A percentile compares a stretch with the other conserved stretches of the same genome.
phyloP scores from a whole-genome alignment of 1,140 invertebrate species.

The Meteorus sp. region DNA sequence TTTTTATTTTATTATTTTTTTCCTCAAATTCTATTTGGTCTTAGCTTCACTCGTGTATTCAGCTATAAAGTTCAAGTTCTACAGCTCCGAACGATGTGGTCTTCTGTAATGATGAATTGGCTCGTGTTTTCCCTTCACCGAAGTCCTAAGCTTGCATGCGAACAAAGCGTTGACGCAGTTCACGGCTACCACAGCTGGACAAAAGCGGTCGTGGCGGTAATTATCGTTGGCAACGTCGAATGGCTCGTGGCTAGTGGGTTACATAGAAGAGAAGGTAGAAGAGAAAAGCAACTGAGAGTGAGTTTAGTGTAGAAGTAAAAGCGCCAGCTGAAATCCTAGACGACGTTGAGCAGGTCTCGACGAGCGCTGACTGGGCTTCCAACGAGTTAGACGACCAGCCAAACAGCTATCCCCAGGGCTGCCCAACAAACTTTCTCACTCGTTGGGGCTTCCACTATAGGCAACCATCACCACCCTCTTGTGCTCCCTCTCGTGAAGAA shows the following conservation, averaged over 20 bases:
- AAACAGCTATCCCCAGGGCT: constrained; percentile 4
- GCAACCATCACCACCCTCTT: not conserved
- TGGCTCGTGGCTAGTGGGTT: not conserved
- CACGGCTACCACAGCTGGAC: constrained; percentile 1
- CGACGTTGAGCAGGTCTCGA: not conserved
- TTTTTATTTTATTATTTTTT: not conserved
- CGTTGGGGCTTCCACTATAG: constrained; percentile 6
- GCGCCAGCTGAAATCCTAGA: constrained; percentile 5
- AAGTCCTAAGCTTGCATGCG: not conserved
- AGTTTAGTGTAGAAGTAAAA: constrained; percentile 15
- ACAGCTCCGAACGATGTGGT: not conserved
- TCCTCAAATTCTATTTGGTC: not conserved
- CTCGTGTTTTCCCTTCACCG: not conserved
- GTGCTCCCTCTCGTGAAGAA: not conserved
- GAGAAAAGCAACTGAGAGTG: not conserved
- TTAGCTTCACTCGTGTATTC: too few species aligned
- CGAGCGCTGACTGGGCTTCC: constrained; percentile 18
- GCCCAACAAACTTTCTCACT: constrained; percentile 10
- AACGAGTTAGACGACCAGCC: constrained; percentile 10
- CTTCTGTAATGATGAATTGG: not conserved
- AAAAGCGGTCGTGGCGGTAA: constrained; percentile 7
- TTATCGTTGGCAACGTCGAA: constrained; percentile 3
- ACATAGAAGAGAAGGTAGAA: not conserved
- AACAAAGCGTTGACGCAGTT: constrained; percentile 10
- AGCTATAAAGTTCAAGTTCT: not conserved